Evolutionary conservation across 2,888 invertebrate genomes (phyloP), one percentile per base, ranked within the genome.

Genomic region (Eupeodes latifasciatus): DNA sequence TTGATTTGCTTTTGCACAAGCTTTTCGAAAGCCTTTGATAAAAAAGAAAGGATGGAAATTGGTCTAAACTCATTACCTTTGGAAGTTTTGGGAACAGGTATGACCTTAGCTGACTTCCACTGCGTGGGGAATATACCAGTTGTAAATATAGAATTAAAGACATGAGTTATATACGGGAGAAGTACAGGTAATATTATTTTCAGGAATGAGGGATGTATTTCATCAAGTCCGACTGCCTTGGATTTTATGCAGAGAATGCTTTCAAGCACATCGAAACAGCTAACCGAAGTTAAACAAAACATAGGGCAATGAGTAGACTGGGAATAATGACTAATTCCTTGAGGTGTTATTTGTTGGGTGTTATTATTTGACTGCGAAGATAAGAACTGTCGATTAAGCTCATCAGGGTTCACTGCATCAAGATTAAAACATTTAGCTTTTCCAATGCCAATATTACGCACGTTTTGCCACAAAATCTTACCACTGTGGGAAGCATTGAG

Each of bases 401-500:
- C 59, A 59, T 59, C 34, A 59, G 59, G 59, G 11, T 27, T 5
- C 34, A 14, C 12, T 34, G 12, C 14, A 3, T 36, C 27, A 36
- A 34, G 59, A 14, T 59, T 27, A 4, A 59, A 14, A 59, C 14
- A 34, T 36, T 34, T 27, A 14, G 59, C 2, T 12, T 59, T 59
- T 5, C 59, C 34, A 34, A 59, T 59, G 11, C 59, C 59, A 14
- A 59, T 59, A n/a, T 59, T 59, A 34, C 59, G 27, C 34, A 59
- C 59, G 7, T 59, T 59, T 12, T 59, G 59, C 59, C 59, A 59
- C 59, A 59, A 14, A 34, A 36, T 1, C 34, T 59, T 59, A 59
- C 59, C 27, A 59, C 14, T 14, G 27, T 12, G 59, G 34, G 59
- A 36, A 3, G 14, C 34, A 34, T 59, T 59, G 11, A 59, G 34